Evolutionary conservation across 2,888 invertebrate species (phyloP), one percentile per base, ranked within the genome.

Genomic region (Callyntrura guangdongensis): DNA sequence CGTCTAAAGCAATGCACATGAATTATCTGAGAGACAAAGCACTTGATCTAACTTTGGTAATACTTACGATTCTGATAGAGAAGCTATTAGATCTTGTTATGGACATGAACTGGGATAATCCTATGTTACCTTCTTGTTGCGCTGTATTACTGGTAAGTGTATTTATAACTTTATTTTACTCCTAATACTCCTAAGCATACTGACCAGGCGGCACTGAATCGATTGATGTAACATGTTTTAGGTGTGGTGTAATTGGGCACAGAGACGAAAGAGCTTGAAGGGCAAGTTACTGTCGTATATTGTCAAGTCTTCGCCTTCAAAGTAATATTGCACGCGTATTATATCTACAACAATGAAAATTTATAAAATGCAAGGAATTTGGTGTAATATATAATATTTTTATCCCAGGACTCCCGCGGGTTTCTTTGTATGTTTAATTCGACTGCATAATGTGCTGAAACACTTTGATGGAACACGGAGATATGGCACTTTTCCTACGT

Each of bases 41-140:
- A 91, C 91, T 17, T 84, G 89, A 11, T 4, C 36, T 36, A 36
- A 36, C 36, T 36, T 12, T 92, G 8, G 89, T 91, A 83, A 87
- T 93, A 83, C 56, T 93, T 20, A 83, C 82, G 22, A 53, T 92
- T 5, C 25, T 91, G 20, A 11, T 91, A 1, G 14, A 11, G 6
- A 69, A 91, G 49, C 11, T 85, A 0, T 11, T 25, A 0, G 17
- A 25, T 0, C 11, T 77, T 0, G 67, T 92, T 0, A 12, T 67
- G 4, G 45, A 85, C 0, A 82, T 90, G 2, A 88, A 92, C 36
- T 93, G 93, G 93, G 90, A 92, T 8, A 88, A 92, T 83, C 88
- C 74, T 6, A 22, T 86, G 69, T 47, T 93, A 6, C 22, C 61
- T 14, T 49, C 86, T 11, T 72, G 82, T 36, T 36, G 83, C 0